Evolutionary conservation across 1,140 invertebrate species (phyloP), one percentile per base, ranked within the genome.

Genomic region (Eriosoma lanigerum): DNA sequence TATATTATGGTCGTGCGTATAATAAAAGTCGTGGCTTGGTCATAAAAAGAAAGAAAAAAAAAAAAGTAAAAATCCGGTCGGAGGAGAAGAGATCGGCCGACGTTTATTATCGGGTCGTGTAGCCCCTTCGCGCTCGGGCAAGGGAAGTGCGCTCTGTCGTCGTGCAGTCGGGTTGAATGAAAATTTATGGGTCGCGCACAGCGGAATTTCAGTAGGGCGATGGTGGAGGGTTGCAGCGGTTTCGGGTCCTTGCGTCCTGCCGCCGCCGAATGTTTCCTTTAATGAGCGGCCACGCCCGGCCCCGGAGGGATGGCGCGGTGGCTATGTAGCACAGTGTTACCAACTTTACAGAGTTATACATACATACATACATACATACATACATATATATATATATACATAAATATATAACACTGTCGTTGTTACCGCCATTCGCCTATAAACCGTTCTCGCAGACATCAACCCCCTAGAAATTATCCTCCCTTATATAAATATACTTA

Each of bases 141-240:
- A 60, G 56, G 58, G 52, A 68, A 68, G 19, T 21, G 52, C 62
- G 19, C 56, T 78, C 52, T 78, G 75, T 62, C 75, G 56, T 78
- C 54, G 75, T 78, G 75, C 38, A 78, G 72, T 76, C 72, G 72
- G 72, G 52, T 76, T 76, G 54, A 60, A 78, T 78, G 54, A 52
- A 78, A 78, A 78, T 78, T 78, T 78, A 78, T 78, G 75, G 54
- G 75, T 21, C 54, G 38, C 75, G 54, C 54, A 60, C 73, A 44
- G 60, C 75, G 75, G 75, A 60, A 78, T 78, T 78, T 60, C 75
- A 29, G 54, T 58, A n/a, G 38, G 17, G 15, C 32, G 73, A 21
- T 21, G 32, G 29, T 29, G 50, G 32, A 24, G 50, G 56, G 56
- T 26, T 21, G 21, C 56, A 19, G 75, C 56, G 75, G 75, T 78